Evolutionary conservation across 2,797 vertebrate species (phyloP).

Genomic region (Limnodromus scolopaceus): DNA sequence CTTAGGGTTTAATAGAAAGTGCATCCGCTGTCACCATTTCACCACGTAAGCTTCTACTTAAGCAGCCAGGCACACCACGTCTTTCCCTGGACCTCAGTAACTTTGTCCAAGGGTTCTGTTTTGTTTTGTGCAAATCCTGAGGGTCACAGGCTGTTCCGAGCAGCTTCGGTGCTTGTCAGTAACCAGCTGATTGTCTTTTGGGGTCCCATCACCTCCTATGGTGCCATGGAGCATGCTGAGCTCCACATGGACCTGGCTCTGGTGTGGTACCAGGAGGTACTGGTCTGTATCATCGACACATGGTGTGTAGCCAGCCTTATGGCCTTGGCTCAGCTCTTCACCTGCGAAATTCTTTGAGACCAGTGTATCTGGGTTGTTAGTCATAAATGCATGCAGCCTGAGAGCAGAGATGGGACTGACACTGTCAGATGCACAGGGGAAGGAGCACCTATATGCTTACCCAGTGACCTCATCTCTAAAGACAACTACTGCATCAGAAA

Average conservation of each 20-base stretch:
- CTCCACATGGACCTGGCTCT: accelerated
- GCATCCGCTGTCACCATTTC: not conserved
- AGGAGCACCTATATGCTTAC: not conserved
- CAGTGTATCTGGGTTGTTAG: not conserved
- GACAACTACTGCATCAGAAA: not conserved
- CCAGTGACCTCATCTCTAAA: not conserved
- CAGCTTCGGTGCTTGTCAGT: not conserved
- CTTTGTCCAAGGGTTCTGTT: not conserved
- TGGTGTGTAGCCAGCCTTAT: not conserved
- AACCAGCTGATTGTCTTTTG: not conserved
- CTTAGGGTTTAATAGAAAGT: not conserved
- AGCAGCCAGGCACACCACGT: not conserved
- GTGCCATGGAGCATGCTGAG: not conserved
- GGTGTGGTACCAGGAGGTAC: not conserved
- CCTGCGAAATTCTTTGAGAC: not conserved
- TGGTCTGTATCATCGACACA: not conserved
- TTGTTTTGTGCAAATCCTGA: not conserved
- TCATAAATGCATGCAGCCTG: not conserved
- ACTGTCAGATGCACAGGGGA: not conserved
- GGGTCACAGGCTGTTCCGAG: not conserved
- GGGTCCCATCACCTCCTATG: not conserved
- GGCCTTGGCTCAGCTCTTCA: not conserved
- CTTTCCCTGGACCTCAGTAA: not conserved
- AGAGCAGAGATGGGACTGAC: not conserved
- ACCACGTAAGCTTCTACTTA: not conserved